Evolutionary conservation across 2,888 invertebrate species (phyloP), one percentile per base, ranked within the genome.

Genomic region (Drosophila lutescens): DNA sequence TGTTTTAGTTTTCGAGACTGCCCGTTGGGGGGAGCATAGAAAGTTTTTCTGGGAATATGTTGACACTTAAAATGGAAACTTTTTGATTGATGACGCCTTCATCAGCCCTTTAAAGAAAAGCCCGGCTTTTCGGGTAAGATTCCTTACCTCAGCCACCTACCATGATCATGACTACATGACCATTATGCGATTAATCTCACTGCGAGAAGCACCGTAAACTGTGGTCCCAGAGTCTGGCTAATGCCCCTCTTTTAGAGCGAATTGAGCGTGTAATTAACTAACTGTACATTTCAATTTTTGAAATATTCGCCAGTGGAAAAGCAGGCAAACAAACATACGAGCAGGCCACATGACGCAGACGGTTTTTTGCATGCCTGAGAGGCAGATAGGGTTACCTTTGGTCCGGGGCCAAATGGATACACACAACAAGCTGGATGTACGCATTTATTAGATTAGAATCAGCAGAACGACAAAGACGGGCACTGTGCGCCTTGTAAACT

Each of bases 241-340:
- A 26, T 26, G 26, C 26, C 4, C 79, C 85, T 71, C 62, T 87
- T 81, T 82, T 85, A 73, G 74, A 79, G 78, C 71, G 76, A 88
- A 84, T 88, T 80, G 88, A 79, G 84, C 76, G 80, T 82, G 82
- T 88, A 26, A 4, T 85, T 88, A 88, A 86, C 86, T 88, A 86
- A 86, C 85, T 84, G 88, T 88, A 84, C 79, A 86, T 86, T 84
- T 85, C 85, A 86, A 88, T 88, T 80, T 79, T 78, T 85, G 79
- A 86, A 77, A 76, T 80, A 86, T 86, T 78, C 70, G 74, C 80
- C 40, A 15, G 26, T 26, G 26, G 50, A 63, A 72, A 57, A 41
- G 46, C 71, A 43, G 30, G 38, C 30, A 49, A 55, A 55, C 72
- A 70, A 73, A 76, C 60, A 60, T 26, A 36, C 9, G 17, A 17